Percentiles rank a stretch among this genome's conserved stretches.
Conservation (phyloP, 2,797 vertebrate genomes). For the Gephyroberyx darwinii region DNA sequence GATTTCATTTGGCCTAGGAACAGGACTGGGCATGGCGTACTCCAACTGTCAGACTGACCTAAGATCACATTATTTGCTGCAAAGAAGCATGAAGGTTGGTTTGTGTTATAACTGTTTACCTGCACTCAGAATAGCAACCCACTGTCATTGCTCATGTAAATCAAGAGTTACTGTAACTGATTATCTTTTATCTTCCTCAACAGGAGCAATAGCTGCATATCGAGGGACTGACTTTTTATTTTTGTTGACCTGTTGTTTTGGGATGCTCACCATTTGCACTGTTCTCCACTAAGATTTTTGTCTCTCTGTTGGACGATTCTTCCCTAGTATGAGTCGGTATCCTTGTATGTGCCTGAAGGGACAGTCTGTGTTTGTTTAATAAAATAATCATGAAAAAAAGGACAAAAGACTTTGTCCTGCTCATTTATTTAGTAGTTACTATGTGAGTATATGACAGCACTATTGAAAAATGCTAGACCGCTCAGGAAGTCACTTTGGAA, state of each 20-base stretch:
- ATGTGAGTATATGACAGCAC: constrained; percentile 16
- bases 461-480: constrained; percentile 22
- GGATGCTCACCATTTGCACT: constrained; percentile 65
- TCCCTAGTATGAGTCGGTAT: constrained; percentile 48
- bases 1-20: constrained; percentile 87
- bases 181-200: constrained; percentile 48
- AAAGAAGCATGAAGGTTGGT: constrained; percentile 89
- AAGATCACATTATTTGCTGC: constrained; percentile 89
- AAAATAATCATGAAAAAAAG: constrained; percentile 62
- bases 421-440: constrained; percentile 11
- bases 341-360: constrained; percentile 67
- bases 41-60: constrained; percentile 97
- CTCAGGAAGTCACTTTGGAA: background rate
- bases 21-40: constrained; percentile 95
- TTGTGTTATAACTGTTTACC: background rate
- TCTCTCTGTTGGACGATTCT: constrained; percentile 50
- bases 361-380: constrained; percentile 79
- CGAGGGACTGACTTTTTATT: constrained; percentile 51
- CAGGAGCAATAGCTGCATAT: constrained; percentile 75
- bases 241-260: constrained; percentile 23
- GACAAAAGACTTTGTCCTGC: constrained; percentile 14
- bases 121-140: background rate
- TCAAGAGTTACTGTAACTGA: constrained; percentile 7
- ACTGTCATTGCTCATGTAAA: constrained; percentile 8
- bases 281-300: constrained; percentile 48